Base-by-base conservation (phyloP, 1,140 invertebrate genomes). In the Littorina saxatilis region DNA sequence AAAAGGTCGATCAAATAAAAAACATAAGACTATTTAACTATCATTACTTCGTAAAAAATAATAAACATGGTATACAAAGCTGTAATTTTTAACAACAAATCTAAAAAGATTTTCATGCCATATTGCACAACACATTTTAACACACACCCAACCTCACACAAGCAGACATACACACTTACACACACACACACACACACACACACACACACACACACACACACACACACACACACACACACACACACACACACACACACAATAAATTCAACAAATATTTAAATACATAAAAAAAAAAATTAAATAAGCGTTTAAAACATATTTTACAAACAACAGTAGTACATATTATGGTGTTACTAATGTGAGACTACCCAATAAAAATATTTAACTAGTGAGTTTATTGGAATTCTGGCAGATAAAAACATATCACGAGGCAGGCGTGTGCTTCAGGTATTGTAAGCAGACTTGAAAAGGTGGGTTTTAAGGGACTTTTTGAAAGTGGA, bases 191-290 rank as follows among this genome's bases (percentile, higher is more conserved):
- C 61, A 63, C 61, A 27, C 27, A 63, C 20, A 63, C 61, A 29
- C 61, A 63, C 61, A 63, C 61, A 63, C 23, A 47, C 43, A 47
- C 43, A 47, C 43, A 47, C 43, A 47, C 43, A 47, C 43, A 47
- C 43, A 47, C 43, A 47, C 43, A 47, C 43, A 47, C 43, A 47
- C 43, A 47, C 43, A 47, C 43, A 23, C 23, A 23, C 61, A 63
- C 61, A 29, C 27, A 63, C 61, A 63, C 61, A 63, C 61, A 63
- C 61, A 63, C 23, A 27, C n/a, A 27, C n/a, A 4, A 63, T 32
- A 27, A 2, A 27, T 3, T 2, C 20, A 32, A 63, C 61, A 58
- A 7, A 58, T 23, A 27, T 23, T 11, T 23, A 47, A 5, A 47
- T 17, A 47, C 43, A 58, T 4, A 58, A 7, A 58, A 9, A 58